Base-by-base conservation (phyloP, 1,140 invertebrate genomes). In the Drosophila athabasca region DNA sequence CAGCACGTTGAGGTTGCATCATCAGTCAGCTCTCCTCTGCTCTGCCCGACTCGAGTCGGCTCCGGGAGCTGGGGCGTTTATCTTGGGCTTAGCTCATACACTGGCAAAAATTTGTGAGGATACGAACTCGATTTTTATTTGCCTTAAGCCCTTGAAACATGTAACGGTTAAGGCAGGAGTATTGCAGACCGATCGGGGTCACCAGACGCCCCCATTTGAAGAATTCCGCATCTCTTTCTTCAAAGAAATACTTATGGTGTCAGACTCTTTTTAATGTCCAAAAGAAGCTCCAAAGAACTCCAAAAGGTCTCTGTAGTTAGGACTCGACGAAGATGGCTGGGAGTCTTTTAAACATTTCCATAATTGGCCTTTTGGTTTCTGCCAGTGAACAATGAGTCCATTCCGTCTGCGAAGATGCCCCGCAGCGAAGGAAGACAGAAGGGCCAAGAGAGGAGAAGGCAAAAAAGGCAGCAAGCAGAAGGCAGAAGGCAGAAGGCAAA, bases 21-120 rank as follows among this genome's bases (percentile, higher is more conserved):
- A 22, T 11, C 31, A 48, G 24, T n/a, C 43, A 15, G 29, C 41
- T 39, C 19, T 45, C 26, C 65, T 31, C 54, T 53, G 19, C 17
- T 41, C n/a, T 45, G 50, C 55, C 35, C 44, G 31, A 50, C n/a
- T 35, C 24, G 24, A 26, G 3, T 26, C 24, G 24, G 39, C 62
- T 67, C 45, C 31, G 41, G 50, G 65, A 71, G 50, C 49, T 57
- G 61, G 61, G 69, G 78, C 84, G 78, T 85, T 85, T 85, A 82
- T 85, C 82, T 85, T 60, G 76, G 72, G 68, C 81, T 87, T 75
- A 78, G 62, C 60, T 29, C 61, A 2, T 24, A 24, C 70, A 50
- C 43, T 48, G 35, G 9, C 13, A 31, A 1, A 45, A 55, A 19
- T 8, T 0, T 39, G 7, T 31, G 6, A 3, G 29, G 3, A 35